These are phyloP conservation scores for Siphamia tubifer DNA, from an alignment of 2,113 vertebrate genomes.

Conservation along the genomic window DNA sequence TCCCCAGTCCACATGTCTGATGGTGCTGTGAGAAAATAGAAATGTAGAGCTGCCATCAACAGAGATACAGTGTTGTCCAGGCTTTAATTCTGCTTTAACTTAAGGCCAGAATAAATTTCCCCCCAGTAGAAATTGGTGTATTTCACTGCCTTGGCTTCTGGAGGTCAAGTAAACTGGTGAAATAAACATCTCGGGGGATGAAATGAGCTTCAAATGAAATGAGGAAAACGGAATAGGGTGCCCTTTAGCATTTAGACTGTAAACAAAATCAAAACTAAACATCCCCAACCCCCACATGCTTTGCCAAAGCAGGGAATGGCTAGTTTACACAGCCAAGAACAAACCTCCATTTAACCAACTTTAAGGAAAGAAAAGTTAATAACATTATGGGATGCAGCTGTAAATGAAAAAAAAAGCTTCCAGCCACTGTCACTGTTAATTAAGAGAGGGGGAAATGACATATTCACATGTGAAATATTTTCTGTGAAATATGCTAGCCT, in stretches of 20 bases:
- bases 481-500: neutral
- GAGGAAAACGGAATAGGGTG: neutral
- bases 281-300: neutral
- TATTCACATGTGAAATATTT: no score
- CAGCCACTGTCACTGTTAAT: neutral
- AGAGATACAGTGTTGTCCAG: neutral
- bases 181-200: neutral
- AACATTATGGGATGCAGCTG: neutral
- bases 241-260: slow-evolving; percentile 29
- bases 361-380: neutral
- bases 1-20: neutral
- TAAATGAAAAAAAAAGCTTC: slow-evolving; percentile 7
- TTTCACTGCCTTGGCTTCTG: neutral
- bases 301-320: neutral
- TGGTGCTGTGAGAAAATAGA: no score
- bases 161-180: neutral
- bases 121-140: no score
- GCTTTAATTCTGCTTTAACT: neutral
- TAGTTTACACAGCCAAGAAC: neutral
- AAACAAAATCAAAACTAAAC: slow-evolving; percentile 33
- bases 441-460: no score
- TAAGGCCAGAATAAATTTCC: no score
- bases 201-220: neutral
- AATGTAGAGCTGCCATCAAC: slow-evolving; percentile 18
- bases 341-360: neutral